Base-by-base conservation (phyloP, 2,113 vertebrate species). In the Morone saxatilis region DNA sequence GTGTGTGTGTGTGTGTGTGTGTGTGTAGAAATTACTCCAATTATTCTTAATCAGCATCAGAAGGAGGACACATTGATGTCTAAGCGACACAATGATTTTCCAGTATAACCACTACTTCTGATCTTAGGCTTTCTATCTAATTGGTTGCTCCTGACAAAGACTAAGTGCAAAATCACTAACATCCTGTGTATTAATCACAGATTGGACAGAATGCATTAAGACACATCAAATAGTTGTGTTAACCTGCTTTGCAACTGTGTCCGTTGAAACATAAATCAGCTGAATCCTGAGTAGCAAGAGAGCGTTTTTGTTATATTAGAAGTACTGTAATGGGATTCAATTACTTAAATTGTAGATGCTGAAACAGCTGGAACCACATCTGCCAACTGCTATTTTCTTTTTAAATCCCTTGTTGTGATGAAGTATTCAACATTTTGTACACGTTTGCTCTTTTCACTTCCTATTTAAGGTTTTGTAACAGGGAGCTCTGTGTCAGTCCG, bases 21-120 rank as follows among this genome's bases (percentile, higher is more conserved):
- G 62, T 51, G 40, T 4, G 12, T 38, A n/a, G 19, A 66, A 25
- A 65, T 54, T 45, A 56, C 56, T 70, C 20, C 36, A 71, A 73
- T 88, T 78, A n/a, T 3, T 91, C 87, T 81, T 76, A 48, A 83
- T 87, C 86, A 92, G 74, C 41, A 67, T 56, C 60, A 72, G 38
- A 50, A 71, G 22, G 40, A 72, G 14, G 61, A 50, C 62, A 73
- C 43, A 85, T 80, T 81, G 83, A 82, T 63, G 61, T 40, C 65
- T 14, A 41, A 88, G 36, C 48, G 10, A 73, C 13, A 60, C 80
- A 84, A 59, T 69, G 41, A 67, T 80, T 84, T 71, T 79, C n/a
- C 53, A 45, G 48, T 63, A 40, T 7, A 74, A 77, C 40, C 13
- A 38, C 40, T 38, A 83, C 59, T 67, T 69, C 0, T 76, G 83